Base-by-base conservation (phyloP, 2,113 vertebrate species). In the Arothron firmamentum region DNA sequence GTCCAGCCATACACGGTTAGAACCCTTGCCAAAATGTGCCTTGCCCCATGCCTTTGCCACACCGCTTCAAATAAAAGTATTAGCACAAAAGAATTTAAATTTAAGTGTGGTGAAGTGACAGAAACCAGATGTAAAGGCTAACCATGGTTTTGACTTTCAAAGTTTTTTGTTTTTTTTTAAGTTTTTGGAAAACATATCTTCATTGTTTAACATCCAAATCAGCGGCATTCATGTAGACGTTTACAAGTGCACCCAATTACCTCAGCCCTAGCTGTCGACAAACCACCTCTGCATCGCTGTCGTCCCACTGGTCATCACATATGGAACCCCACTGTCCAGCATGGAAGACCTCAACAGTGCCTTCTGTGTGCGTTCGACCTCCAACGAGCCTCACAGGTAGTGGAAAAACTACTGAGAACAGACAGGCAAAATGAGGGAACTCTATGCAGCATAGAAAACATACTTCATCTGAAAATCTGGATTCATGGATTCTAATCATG, bases 251-350 rank as follows among this genome's bases (percentile, higher is more conserved):
- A 45, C 7, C 13, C 34, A 74, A 90, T 84, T 77, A 98, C 96
- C 96, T 94, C 61, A 96, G 87, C 53, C 96, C 95, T 57, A 99
- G 91, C 82, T 98, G 96, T 88, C 96, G 92, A 87, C 97, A 99
- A 80, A 98, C 87, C 56, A 99, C 97, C 80, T 98, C 97, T 23
- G 96, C 96, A 50, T 99, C 96, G 0, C 90, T 93, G n/a, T 95
- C 91, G 9, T 98, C 96, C 95, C 96, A 99, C 56, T 98, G 95
- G 80, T 98, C 94, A 0, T 98, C 96, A 51, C 97, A 99, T 67
- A 99, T 73, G 1, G 97, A 96, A 1, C 97, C 97, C 97, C 97
- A 99, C 74, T 94, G 93, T 16, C 96, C 94, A 0, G 89, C 90
- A 0, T 93, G 92, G 84, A 92, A 94, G 46, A 99, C 88, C 79